These are phyloP conservation scores for Patiria miniata DNA, from an alignment of 35 echinoderm and acorn worm genomes.

Conservation along the genomic window DNA sequence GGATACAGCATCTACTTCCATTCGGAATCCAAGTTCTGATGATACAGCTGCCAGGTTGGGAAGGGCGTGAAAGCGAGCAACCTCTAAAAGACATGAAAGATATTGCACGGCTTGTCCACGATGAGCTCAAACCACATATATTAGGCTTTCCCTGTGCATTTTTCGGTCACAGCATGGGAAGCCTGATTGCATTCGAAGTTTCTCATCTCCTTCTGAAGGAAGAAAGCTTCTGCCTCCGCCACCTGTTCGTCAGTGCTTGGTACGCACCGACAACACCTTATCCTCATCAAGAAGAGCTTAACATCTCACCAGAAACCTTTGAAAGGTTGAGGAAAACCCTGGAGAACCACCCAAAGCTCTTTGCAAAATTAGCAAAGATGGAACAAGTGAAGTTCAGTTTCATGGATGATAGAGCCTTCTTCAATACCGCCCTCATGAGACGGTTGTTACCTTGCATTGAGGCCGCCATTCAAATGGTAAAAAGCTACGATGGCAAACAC, in stretches of 20 bases:
- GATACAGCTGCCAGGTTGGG: conserved; percentile 57
- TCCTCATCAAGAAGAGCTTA: conserved; percentile 36
- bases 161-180: conserved; percentile 59
- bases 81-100: conserved; percentile 28
- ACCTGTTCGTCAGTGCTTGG: conserved; percentile 44
- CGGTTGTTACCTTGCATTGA: conserved; percentile 41
- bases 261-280: conserved; percentile 50
- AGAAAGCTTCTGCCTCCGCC: not conserved
- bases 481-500: not conserved
- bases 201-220: conserved; percentile 15
- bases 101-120: not conserved
- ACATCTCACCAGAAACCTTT: not conserved
- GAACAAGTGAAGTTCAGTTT: conserved; percentile 5
- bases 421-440: not conserved
- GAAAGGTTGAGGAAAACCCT: not conserved
- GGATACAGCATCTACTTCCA: conserved; percentile 15
- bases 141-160: conserved; percentile 15
- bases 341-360: not conserved
- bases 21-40: conserved; percentile 41
- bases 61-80: conserved; percentile 42
- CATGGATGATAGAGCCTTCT: conserved; percentile 7
- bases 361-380: not conserved
- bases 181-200: conserved; percentile 58
- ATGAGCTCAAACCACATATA: not conserved
- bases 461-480: conserved; percentile 13